These are phyloP conservation scores for Brotula barbata DNA, from an alignment of 2,797 vertebrate genomes.

Conservation along the genomic window DNA sequence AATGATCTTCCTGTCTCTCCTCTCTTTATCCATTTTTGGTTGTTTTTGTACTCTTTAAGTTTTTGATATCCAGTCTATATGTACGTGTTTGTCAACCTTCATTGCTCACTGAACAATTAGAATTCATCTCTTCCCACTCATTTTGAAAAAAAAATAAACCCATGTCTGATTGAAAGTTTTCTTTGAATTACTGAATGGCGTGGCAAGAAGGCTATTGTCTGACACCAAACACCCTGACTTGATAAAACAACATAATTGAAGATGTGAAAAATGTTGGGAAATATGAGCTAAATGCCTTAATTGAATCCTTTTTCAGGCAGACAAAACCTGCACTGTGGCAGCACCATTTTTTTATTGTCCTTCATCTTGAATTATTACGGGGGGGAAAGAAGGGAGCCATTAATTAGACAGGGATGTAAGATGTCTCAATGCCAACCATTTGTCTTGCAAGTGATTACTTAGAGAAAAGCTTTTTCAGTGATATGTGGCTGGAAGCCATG, in stretches of 20 bases:
- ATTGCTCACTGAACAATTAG: too few species aligned
- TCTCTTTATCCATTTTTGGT: slow-evolving; percentile 21
- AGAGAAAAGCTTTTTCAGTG: slow-evolving; percentile 60
- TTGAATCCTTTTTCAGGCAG: slow-evolving; percentile 48
- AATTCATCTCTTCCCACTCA: neutral
- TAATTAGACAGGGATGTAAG: slow-evolving; percentile 74
- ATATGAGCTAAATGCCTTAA: slow-evolving; percentile 39
- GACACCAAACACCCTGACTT: slow-evolving; percentile 13
- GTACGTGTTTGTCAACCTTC: slow-evolving; percentile 3
- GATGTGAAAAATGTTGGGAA: slow-evolving; percentile 34
- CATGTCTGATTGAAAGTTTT: neutral
- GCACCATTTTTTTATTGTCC: slow-evolving; percentile 68
- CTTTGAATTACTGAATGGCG: slow-evolving; percentile 5
- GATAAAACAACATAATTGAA: slow-evolving; percentile 17
- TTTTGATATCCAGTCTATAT: neutral
- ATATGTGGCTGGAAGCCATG: slow-evolving; percentile 54
- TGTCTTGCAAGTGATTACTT: slow-evolving; percentile 75
- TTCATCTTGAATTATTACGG: slow-evolving; percentile 72
- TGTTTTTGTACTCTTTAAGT: slow-evolving; percentile 5
- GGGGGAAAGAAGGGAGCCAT: slow-evolving; percentile 54
- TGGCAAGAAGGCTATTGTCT: neutral
- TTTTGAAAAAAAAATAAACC: neutral
- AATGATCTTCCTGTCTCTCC: too few species aligned
- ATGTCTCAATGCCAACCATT: slow-evolving; percentile 75
- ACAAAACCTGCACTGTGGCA: slow-evolving; percentile 42